Evolutionary conservation across 2,113 vertebrate species (phyloP), one percentile per base, ranked within the genome.

Genomic region (Paraplagusia blochii): DNA sequence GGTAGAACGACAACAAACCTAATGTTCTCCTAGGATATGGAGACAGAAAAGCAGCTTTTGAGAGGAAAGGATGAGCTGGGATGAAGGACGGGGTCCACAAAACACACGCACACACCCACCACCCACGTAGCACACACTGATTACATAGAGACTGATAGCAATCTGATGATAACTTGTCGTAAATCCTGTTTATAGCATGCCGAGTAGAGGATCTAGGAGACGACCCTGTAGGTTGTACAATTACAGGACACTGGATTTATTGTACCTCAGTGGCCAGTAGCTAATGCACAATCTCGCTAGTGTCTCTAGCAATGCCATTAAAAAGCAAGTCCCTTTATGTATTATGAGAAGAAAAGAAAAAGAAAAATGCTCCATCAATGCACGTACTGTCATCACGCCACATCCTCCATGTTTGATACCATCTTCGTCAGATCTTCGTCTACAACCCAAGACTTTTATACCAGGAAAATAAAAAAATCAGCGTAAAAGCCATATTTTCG

Each of bases 131-230:
- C 79, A 76, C 76, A 13, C 65, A 76, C 66, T 55, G 49, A 78
- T 69, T 60, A 77, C 17, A 51, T 84, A 82, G 79, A 83, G 70
- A 74, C 60, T 78, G 72, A 82, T 76, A 86, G 85, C 57, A 17
- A 76, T 74, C 72, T 66, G 58, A 80, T 58, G 61, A 85, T 64
- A 71, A 65, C 44, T 47, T 83, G 62, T 80, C 51, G 60, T 82
- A 67, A 73, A 78, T 49, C 70, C 50, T 81, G 69, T 83, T 85
- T 84, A 69, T 76, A 87, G 85, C 87, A 88, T 87, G 87, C 71
- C 4, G 58, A 80, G 49, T 85, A 87, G 82, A 80, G 29, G 51
- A 76, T 53, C 39, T 54, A 55, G 69, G 69, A 83, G 64, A 51
- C 51, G 66, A 78, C 59, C 70, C 63, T 75, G 61, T 85, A 84